These are phyloP conservation scores for Plusia festucae DNA, from an alignment of 2,888 invertebrate genomes.

Conservation along the genomic window DNA sequence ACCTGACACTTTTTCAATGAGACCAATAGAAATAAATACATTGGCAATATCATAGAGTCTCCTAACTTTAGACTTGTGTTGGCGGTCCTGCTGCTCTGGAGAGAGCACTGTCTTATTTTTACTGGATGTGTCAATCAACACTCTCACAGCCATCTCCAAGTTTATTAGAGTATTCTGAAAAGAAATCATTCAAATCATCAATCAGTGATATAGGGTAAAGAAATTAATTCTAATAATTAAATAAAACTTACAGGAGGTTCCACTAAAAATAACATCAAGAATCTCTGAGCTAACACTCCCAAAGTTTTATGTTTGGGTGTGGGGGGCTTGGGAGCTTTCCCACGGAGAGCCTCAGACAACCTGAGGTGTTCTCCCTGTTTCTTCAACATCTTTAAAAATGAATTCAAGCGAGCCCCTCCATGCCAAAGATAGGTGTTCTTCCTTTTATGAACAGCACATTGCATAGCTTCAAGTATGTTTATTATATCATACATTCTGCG, in stretches of 20 bases:
- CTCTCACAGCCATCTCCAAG: constrained; percentile 91
- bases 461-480: constrained; percentile 92
- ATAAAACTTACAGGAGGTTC: constrained; percentile 88
- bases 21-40: constrained; percentile 92
- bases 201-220: not conserved
- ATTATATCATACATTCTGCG: constrained; percentile 93
- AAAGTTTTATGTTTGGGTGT: constrained; percentile 91
- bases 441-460: constrained; percentile 91
- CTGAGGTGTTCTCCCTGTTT: constrained; percentile 88
- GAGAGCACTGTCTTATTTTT: constrained; percentile 87
- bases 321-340: constrained; percentile 83
- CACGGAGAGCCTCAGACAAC: constrained; percentile 86
- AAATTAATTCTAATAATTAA: not conserved
- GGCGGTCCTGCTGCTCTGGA: constrained; percentile 86
- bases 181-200: constrained; percentile 26
- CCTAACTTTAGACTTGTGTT: constrained; percentile 92
- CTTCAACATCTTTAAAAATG: constrained; percentile 90
- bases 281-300: constrained; percentile 92
- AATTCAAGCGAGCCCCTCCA: constrained; percentile 90
- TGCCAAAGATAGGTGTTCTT: constrained; percentile 93
- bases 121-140: constrained; percentile 87
- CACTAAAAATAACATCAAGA: constrained; percentile 92
- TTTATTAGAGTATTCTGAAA: constrained; percentile 91
- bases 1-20: constrained; percentile 92
- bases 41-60: constrained; percentile 94